phyloP scores from a whole-genome alignment of 2,797 vertebrate genomes.

The Poecilia gillii region DNA sequence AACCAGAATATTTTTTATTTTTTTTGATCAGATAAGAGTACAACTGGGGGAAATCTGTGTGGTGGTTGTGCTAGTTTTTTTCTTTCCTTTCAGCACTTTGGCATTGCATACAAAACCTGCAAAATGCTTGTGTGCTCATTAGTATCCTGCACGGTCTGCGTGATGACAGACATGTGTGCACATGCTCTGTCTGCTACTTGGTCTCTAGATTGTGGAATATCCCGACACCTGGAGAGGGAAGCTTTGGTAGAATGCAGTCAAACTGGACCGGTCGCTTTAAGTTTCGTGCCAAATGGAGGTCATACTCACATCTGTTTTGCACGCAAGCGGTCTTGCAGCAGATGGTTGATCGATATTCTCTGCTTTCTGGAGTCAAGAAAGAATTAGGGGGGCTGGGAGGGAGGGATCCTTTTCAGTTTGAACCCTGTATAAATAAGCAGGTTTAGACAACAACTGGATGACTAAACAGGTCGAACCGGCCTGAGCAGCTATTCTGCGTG shows the following conservation, averaged over 20 bases:
- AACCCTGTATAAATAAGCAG: neutral
- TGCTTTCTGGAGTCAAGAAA: neutral
- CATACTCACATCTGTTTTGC: neutral
- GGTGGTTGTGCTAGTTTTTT: neutral
- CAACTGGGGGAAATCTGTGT: neutral
- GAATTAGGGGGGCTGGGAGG: too few relatives aligned
- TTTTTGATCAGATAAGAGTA: neutral
- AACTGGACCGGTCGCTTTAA: constrained; percentile 24
- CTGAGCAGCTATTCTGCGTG: neutral
- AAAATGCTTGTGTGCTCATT: neutral
- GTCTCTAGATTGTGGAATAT: neutral
- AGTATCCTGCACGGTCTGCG: neutral
- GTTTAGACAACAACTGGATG: neutral
- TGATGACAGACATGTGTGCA: neutral
- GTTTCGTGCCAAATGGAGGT: neutral
- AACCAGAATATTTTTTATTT: neutral
- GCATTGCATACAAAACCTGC: neutral
- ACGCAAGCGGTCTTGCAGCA: neutral
- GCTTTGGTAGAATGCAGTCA: constrained; percentile 26
- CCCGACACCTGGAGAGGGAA: neutral
- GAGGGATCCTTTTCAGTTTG: neutral
- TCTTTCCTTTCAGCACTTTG: neutral
- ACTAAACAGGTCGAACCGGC: neutral
- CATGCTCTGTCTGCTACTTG: neutral
- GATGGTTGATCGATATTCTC: neutral